phyloP scores from a whole-genome alignment of 2,113 vertebrate genomes.

The Thalassoma bifasciatum region DNA sequence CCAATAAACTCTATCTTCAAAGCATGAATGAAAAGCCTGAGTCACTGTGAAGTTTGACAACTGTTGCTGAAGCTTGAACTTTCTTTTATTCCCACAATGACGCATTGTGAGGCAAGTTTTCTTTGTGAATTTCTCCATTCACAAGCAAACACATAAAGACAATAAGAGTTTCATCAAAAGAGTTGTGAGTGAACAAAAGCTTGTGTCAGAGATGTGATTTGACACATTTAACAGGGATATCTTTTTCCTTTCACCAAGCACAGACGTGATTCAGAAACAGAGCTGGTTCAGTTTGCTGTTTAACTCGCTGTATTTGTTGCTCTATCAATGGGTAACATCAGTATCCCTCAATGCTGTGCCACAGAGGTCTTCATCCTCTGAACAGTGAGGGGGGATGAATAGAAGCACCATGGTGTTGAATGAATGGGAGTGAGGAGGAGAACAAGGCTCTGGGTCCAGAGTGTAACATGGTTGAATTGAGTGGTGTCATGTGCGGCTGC shows the following conservation, averaged over 20 bases:
- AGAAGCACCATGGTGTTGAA: background rate
- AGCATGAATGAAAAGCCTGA: no score
- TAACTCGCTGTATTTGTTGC: background rate
- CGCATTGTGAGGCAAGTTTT: background rate
- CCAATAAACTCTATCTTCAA: no score
- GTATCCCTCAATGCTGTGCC: background rate
- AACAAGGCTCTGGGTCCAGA: background rate
- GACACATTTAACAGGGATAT: constrained; percentile 2
- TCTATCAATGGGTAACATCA: background rate
- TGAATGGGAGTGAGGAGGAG: background rate
- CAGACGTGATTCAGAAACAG: background rate
- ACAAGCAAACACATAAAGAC: background rate
- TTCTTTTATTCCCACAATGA: no score
- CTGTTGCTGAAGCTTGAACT: background rate
- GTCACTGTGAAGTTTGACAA: background rate
- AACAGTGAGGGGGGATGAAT: background rate
- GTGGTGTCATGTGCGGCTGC: background rate
- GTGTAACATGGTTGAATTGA: background rate
- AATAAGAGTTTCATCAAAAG: background rate
- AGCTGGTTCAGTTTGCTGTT: background rate
- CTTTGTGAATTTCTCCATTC: background rate
- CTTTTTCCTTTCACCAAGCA: background rate
- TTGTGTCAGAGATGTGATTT: background rate
- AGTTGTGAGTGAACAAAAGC: background rate
- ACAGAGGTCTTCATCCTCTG: background rate